Percentiles rank a stretch among this genome's conserved stretches.
These are phyloP conservation scores for Notolepis coatsorum DNA, from an alignment of 2,797 vertebrate species.

Conservation along the genomic window DNA sequence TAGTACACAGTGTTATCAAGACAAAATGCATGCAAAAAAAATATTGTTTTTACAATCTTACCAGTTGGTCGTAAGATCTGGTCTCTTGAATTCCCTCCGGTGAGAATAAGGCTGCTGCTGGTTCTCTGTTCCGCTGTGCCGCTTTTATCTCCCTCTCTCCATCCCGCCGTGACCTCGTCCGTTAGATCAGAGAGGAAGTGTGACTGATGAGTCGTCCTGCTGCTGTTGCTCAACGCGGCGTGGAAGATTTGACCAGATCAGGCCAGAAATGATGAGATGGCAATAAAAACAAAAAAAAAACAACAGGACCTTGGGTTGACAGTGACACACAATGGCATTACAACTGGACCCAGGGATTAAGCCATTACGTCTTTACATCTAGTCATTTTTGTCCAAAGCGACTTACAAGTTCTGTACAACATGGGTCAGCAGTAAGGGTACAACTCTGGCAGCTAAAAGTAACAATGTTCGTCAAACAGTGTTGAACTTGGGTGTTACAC, in stretches of 20 bases:
- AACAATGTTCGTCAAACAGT: too few relatives aligned
- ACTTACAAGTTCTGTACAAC: too few relatives aligned
- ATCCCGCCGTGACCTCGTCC: neutral
- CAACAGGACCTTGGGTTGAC: too few relatives aligned
- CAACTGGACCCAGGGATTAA: too few relatives aligned
- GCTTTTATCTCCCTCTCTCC: conserved; percentile 57
- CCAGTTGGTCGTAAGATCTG: neutral
- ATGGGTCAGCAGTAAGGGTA: too few relatives aligned
- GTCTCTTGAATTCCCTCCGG: neutral
- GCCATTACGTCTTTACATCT: too few relatives aligned
- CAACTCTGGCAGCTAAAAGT: too few relatives aligned
- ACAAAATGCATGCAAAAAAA: too few relatives aligned
- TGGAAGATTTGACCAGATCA: conserved; percentile 34
- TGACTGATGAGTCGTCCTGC: conserved; percentile 51
- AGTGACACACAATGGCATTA: too few relatives aligned
- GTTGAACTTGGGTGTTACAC: too few relatives aligned
- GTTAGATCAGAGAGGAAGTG: conserved; percentile 63
- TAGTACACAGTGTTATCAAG: neutral
- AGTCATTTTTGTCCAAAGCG: too few relatives aligned
- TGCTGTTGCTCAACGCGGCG: conserved; percentile 61
- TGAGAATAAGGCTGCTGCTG: neutral
- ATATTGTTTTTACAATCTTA: neutral
- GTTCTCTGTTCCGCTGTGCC: neutral
- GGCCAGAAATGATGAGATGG: conserved; percentile 54
- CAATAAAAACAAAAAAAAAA: too few relatives aligned